Evolutionary conservation across 2,888 invertebrate species (phyloP), one percentile per base, ranked within the genome.

Genomic region (Protophormia terraenovae): DNA sequence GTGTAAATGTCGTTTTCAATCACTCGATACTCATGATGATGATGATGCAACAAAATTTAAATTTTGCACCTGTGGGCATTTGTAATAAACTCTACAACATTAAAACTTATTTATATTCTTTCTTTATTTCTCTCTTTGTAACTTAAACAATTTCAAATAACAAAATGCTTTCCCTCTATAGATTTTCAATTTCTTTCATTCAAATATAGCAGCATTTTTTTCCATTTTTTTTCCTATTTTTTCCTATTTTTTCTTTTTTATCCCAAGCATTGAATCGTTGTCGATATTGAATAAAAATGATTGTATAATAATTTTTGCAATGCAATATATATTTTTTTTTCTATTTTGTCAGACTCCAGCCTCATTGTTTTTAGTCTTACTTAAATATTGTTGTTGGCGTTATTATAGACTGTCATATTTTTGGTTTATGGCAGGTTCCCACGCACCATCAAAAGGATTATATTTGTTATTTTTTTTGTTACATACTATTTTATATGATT

Each of bases 381-480:
- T 58, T 8, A 35, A 35, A 22, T 19, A 6, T 32, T 66, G 27
- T n/a, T 72, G 66, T 45, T 69, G 55, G 12, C 19, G 29, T 45
- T 38, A 35, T 47, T 58, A 22, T 6, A 45, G 55, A 12, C 38
- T 50, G 50, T 62, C 69, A 71, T 62, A 71, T 50, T 53, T 58
- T 47, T 27, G n/a, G 41, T 69, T 78, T 69, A 69, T 78, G 72
- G 50, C 27, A 27, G 53, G 41, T 78, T 83, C 83, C 83, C 83
- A 83, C 83, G 73, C 83, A 78, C 47, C 29, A 22, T 62, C 50
- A 32, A 41, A 69, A 79, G 78, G 83, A 83, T 75, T 67, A 32
- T 60, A 60, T n/a, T 22, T 22, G 4, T 58, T 58, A 14, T 35
- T 32, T 24, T 41, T 8, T 6, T 10, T 38, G 16, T 32, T 32